phyloP scores from a whole-genome alignment of 2,797 vertebrate genomes.

The Salarias fasciatus region DNA sequence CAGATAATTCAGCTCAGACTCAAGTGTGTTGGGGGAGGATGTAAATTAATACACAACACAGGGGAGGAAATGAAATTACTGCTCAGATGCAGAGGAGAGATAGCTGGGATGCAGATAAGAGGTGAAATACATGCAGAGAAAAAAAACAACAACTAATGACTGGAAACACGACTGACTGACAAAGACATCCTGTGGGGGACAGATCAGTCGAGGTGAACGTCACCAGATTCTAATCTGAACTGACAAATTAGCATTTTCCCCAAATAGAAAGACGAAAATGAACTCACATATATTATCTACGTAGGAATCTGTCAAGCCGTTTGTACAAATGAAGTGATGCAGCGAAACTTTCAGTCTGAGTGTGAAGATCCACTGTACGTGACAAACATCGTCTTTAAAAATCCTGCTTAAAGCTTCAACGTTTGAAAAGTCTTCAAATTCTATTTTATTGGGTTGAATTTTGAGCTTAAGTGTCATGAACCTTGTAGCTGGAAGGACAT shows the following conservation, averaged over 20 bases:
- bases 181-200: slow-evolving; percentile 22
- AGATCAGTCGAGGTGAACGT: slow-evolving; percentile 5
- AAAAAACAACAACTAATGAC: slow-evolving; percentile 17
- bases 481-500: too few relatives aligned
- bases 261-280: background rate
- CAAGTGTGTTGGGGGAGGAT: slow-evolving; percentile 1
- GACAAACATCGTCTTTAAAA: too few relatives aligned
- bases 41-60: slow-evolving; percentile 50
- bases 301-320: too few relatives aligned
- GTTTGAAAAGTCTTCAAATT: too few relatives aligned
- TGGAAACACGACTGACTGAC: slow-evolving; percentile 28
- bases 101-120: slow-evolving; percentile 50
- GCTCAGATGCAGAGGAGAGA: slow-evolving; percentile 38
- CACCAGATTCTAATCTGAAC: background rate
- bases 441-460: too few relatives aligned
- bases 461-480: too few relatives aligned
- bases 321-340: too few relatives aligned
- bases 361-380: too few relatives aligned
- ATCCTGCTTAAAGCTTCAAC: too few relatives aligned
- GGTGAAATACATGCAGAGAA: slow-evolving; percentile 32
- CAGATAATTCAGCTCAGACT: slow-evolving; percentile 42
- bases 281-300: background rate
- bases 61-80: slow-evolving; percentile 69
- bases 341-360: too few relatives aligned
- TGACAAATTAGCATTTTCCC: background rate